Evolutionary conservation across 2,888 invertebrate species (phyloP), one percentile per base, ranked within the genome.

Genomic region (Pardosa pseudoannulata): DNA sequence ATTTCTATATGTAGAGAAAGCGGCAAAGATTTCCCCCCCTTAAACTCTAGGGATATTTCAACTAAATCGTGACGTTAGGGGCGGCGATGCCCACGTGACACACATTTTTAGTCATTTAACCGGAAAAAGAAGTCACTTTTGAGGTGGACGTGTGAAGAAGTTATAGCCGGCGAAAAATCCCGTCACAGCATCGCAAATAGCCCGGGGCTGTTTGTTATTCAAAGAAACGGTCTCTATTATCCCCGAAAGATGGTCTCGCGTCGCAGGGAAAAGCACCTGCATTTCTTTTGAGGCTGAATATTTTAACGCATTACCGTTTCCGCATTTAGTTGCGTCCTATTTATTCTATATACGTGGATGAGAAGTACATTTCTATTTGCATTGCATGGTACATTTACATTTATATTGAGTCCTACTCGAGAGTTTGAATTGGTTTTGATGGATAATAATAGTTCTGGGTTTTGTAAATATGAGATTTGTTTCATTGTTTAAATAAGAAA

Each of bases 111-210:
- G 65, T 65, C 65, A 75, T 72, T 83, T 83, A 78, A 83, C 64
- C 83, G 76, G 83, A 72, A 81, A 78, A 83, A 83, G 76, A 83
- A 83, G 76, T 76, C 76, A 78, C 71, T 83, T 78, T 72, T 72
- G 65, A 76, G 29, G 19, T 72, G 64, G 76, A 75, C 82, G 75
- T 82, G 82, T 70, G 6, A 32, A 56, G 70, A 71, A 79, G 50
- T 68, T 68, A 36, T 23, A 78, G 72, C 36, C 46, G 11, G 64
- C 19, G 27, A 62, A 19, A 56, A 56, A 67, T 32, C 13, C 70
- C 28, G n/a, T 39, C 5, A 46, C 72, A 28, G 83, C 83, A 83
- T 83, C 50, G 19, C 72, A 83, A 83, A 83, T 46, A 83, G 76
- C 76, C 16, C 1, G 5, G n/a, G 62, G 64, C 83, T 83, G 76